Base-by-base conservation (phyloP, 2,113 vertebrate genomes). In the Trinectes maculatus region DNA sequence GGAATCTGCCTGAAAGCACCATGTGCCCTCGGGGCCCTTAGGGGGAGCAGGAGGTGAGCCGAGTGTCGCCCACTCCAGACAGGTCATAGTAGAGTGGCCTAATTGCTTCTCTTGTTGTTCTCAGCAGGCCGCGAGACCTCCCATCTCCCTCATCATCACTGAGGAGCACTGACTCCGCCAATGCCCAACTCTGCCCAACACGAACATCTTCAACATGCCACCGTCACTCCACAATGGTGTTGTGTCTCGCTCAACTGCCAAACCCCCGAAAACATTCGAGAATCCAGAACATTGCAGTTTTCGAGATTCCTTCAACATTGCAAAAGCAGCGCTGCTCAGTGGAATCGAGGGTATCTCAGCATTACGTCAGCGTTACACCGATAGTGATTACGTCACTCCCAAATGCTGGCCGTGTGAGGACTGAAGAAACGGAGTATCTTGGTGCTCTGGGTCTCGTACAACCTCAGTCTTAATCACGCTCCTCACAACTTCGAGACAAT, bases 91-190 rank as follows among this genome's bases (percentile, higher is more conserved):
- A 71, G 85, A 84, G 83, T 71, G 46, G 71, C 84, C 87, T 90
- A 91, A 74, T 88, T 92, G 88, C 82, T 86, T 91, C 82, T 81
- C 77, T 83, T 84, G 80, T 84, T 80, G 24, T 84, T n/a, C 84
- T 79, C 79, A 74, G 74, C 73, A 75, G 70, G 82, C 74, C 64
- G n/a, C 69, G 28, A 69, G 79, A 77, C 72, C 71, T 67, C 72
- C 73, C 63, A 74, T 79, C 66, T 71, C 54, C 48, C 79, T 71
- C 58, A 82, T 88, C 78, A 74, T 76, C 63, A 73, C 73, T 42
- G 58, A 76, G 54, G 74, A 64, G 54, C 63, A 61, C 26, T 49
- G 68, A 54, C 61, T 84, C 49, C 44, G 71, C 64, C 67, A 25
- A 66, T 66, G 65, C 73, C 61, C 48, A 62, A 67, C 57, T 69